Evolutionary conservation across 2,888 invertebrate genomes (phyloP).

Genomic region (Pristionchus mayeri): DNA sequence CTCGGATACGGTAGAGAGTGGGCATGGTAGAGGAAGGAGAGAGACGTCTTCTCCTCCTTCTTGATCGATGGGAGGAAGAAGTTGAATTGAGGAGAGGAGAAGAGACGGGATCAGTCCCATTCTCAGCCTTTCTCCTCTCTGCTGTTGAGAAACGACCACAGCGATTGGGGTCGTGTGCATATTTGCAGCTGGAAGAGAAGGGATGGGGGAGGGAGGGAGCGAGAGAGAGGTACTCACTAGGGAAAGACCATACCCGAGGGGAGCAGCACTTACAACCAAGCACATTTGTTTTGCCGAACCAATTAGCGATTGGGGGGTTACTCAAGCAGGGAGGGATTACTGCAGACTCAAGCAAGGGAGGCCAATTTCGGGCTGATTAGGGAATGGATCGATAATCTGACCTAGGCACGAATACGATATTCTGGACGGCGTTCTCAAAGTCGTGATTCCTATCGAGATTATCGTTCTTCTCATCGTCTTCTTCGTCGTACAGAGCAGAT

Average conservation of each 20-base stretch:
- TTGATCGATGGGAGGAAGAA: neutral
- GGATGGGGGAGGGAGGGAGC: constrained; percentile 8
- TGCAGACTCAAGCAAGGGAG: neutral
- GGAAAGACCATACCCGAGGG: too few species aligned
- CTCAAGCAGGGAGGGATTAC: neutral
- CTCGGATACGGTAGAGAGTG: neutral
- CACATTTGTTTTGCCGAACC: neutral
- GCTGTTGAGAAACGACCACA: neutral
- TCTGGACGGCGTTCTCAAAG: constrained; percentile 74
- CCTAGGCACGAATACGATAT: constrained; percentile 72
- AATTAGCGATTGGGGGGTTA: neutral
- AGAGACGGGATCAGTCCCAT: too few species aligned
- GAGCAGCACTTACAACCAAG: constrained; percentile 2
- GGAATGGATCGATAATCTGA: constrained; percentile 49
- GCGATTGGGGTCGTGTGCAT: constrained; percentile 31
- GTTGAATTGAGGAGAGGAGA: neutral
- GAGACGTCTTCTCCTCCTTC: neutral
- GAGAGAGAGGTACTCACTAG: neutral
- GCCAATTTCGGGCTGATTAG: neutral
- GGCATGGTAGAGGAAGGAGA: neutral
- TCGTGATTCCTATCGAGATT: constrained; percentile 56
- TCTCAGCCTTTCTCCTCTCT: neutral
- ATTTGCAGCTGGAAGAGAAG: constrained; percentile 42
- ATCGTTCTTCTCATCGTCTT: constrained; percentile 38
- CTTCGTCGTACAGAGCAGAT: neutral